Percentiles rank a stretch among this genome's conserved stretches.
Evolutionary conservation across 2,888 invertebrate genomes (phyloP).

Genomic region (Volucella zonaria): DNA sequence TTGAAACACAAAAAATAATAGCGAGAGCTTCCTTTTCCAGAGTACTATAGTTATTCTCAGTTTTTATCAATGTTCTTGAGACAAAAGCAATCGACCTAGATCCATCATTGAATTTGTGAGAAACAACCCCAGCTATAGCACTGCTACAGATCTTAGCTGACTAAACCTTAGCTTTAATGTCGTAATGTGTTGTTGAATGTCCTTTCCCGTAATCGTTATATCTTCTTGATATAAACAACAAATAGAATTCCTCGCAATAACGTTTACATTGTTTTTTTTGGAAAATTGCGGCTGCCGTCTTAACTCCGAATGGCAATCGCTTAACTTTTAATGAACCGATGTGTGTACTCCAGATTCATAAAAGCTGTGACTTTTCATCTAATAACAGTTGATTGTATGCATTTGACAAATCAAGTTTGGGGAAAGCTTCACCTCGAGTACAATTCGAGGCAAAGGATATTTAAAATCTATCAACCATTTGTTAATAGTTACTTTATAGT

Average conservation of each 20-base stretch:
- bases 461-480: conserved; percentile 18
- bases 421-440: conserved; percentile 59
- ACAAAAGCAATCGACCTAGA: too few relatives aligned
- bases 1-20: too few relatives aligned
- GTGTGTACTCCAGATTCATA: conserved; percentile 76
- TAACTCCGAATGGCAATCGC: conserved; percentile 76
- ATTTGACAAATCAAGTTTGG: conserved; percentile 75
- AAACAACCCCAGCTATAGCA: too few relatives aligned
- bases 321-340: conserved; percentile 65
- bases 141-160: too few relatives aligned
- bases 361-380: conserved; percentile 72
- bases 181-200: conserved; percentile 68
- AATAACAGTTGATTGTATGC: conserved; percentile 78
- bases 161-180: conserved; percentile 67
- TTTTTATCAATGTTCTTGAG: too few relatives aligned
- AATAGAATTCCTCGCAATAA: conserved; percentile 74
- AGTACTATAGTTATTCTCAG: too few relatives aligned
- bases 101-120: too few relatives aligned
- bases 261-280: conserved; percentile 76
- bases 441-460: conserved; percentile 21
- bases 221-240: conserved; percentile 75
- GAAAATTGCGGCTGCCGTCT: conserved; percentile 76
- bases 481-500: conserved; percentile 30
- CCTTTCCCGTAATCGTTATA: conserved; percentile 72
- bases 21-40: too few relatives aligned